Conservation (phyloP, 2,113 vertebrate genomes). For the Dromiciops gliroides region DNA sequence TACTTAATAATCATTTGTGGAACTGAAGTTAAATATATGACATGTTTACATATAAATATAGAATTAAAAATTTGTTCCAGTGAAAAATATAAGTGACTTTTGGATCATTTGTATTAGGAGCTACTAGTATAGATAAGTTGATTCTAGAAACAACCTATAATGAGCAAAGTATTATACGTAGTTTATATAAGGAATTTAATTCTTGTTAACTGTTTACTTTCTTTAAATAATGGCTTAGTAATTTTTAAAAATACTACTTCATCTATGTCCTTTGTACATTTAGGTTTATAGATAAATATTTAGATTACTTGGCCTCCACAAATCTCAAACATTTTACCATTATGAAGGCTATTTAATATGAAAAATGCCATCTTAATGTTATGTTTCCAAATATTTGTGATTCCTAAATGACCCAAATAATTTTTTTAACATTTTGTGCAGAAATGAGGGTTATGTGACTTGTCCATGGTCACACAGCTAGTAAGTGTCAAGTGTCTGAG, state of each 20-base stretch:
- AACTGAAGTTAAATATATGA: background rate
- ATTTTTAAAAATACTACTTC: background rate
- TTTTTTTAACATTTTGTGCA: no score
- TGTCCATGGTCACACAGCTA: no score
- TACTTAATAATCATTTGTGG: background rate
- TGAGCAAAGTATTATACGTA: background rate
- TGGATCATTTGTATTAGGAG: background rate
- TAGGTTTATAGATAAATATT: background rate
- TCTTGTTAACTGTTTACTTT: background rate
- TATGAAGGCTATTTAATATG: background rate
- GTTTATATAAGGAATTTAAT: background rate
- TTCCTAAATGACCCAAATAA: background rate
- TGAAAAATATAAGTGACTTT: background rate
- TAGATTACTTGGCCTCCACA: background rate
- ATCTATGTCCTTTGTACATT: background rate
- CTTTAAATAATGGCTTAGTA: background rate
- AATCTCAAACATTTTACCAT: no score
- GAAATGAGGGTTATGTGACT: no score
- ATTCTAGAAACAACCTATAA: background rate
- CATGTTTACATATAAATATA: background rate
- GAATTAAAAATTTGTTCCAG: background rate
- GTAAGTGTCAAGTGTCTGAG: no score
- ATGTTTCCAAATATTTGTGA: no score
- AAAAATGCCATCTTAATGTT: background rate
- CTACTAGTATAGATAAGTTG: background rate